Base-by-base conservation (phyloP, 1,140 invertebrate genomes). In the Samia ricini region DNA sequence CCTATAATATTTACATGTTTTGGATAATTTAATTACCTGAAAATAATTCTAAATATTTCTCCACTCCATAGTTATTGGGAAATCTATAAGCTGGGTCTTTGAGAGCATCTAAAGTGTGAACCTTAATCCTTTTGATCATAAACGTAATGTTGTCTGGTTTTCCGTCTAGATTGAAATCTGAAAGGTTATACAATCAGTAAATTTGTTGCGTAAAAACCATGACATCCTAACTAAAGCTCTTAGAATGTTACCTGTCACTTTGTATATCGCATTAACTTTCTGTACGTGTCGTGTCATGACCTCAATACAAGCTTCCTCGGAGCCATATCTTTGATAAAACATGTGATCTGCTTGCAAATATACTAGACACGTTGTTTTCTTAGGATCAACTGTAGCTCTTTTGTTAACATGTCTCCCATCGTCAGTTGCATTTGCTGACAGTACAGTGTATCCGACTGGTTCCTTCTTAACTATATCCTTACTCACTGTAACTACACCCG, bases 41-140 rank as follows among this genome's bases (percentile, higher is more conserved):
- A 92, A 98, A 98, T 33, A 98, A 92, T 90, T 98, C 97, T 50
- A 98, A 92, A 88, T 97, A 98, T 89, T 98, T 97, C 83, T 98
- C 97, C 22, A 99, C 98, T 5, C 97, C 97, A 83, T 98, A 98
- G 84, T 98, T 98, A 54, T 95, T 96, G 0, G 96, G 95, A 89
- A 97, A 98, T 72, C 97, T 93, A 90, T 98, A 98, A 50, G 93
- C 93, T 2, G 95, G 94, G 90, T 97, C 96, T 67, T 94, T 95
- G 51, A 96, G 88, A 33, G 96, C 94, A 68, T 97, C 95, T 73
- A 93, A 92, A 21, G 96, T 96, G 89, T 98, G 96, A 18, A 98
- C 96, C 91, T 98, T 98, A 69, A 99, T 97, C 64, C 97, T 93
- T 91, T 99, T 99, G 72, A 99, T 98, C 95, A 98, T 97, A 84